Conservation (phyloP, 2,797 vertebrate genomes). For the Naso thynnoides region DNA sequence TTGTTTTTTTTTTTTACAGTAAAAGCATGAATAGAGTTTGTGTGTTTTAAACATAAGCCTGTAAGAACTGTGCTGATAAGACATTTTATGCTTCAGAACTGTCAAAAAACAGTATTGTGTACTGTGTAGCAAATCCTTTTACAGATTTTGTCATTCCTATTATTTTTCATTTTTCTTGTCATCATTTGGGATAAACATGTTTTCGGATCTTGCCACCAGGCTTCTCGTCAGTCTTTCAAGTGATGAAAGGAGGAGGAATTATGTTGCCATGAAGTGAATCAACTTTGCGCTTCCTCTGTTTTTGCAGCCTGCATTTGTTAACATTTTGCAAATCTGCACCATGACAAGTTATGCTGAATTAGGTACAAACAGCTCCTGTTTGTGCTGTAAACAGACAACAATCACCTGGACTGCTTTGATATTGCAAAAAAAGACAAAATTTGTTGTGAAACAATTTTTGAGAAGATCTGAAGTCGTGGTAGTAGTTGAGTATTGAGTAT, state of each 20-base stretch:
- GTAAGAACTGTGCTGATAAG: background rate
- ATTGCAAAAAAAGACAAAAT: background rate
- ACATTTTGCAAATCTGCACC: conserved; percentile 9
- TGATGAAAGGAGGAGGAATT: background rate
- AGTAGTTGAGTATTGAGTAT: background rate
- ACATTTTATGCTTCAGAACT: background rate
- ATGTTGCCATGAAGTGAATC: background rate
- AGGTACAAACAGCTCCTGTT: background rate
- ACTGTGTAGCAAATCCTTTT: background rate
- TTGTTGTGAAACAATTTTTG: conserved; percentile 9
- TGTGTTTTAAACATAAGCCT: background rate
- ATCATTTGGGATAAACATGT: background rate
- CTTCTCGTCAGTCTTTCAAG: background rate
- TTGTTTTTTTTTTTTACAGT: background rate
- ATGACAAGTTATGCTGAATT: background rate
- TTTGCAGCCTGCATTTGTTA: conserved; percentile 6
- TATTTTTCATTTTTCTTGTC: background rate
- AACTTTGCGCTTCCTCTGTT: background rate
- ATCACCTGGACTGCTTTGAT: background rate
- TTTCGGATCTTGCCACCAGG: background rate
- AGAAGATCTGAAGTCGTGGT: background rate
- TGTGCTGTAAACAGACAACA: background rate
- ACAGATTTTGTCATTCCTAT: background rate
- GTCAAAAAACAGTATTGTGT: background rate
- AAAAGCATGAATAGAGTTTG: background rate